Evolutionary conservation across 2,797 vertebrate species (phyloP), one percentile per base, ranked within the genome.

Genomic region (Scolopax bukidnonensis): DNA sequence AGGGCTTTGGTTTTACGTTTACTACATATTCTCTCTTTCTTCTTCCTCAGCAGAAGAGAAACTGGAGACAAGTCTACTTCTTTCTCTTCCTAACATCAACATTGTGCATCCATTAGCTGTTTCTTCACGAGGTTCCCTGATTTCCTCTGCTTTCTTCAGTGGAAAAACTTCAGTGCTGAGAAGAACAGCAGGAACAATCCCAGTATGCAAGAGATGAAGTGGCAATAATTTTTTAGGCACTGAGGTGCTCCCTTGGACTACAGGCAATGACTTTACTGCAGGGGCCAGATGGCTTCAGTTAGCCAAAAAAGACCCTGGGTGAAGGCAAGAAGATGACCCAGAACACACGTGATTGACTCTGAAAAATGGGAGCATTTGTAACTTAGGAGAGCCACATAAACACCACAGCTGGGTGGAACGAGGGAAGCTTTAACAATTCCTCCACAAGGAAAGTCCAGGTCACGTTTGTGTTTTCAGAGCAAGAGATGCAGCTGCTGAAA

Each of bases 331-430:
- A 57, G 47, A 45, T 43, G 40, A 30, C 6, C 65, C 53, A 61
- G 47, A 53, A 76, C 6, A 73, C 9, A 47, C 6, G 11, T 0
- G 1, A 69, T 0, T 16, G 32, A 45, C 38, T 54, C 47, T 27
- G 41, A 50, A 61, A 70, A 65, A 54, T 23, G 41, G 32, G 8
- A 87, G 30, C 47, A 24, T 60, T 32, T n/a, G 10, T 38, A 43
- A 28, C 43, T 69, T 12, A 9, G 59, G 38, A 82, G 38, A 71
- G 65, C 19, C n/a, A 23, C 5, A 7, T 0, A 23, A 28, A 67
- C 16, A 32, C 40, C 16, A 9, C 64, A 91, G 73, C 19, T 71
- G 57, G 13, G 65, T 48, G 32, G 21, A 19, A 87, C 30, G 65
- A 56, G 47, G 28, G 25, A 61, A 82, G 53, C 3, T 1, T 40